A percentile compares a stretch with the other conserved stretches of the same genome.
Evolutionary conservation across 2,888 invertebrate species (phyloP).

Genomic region (Trimorus sp.): DNA sequence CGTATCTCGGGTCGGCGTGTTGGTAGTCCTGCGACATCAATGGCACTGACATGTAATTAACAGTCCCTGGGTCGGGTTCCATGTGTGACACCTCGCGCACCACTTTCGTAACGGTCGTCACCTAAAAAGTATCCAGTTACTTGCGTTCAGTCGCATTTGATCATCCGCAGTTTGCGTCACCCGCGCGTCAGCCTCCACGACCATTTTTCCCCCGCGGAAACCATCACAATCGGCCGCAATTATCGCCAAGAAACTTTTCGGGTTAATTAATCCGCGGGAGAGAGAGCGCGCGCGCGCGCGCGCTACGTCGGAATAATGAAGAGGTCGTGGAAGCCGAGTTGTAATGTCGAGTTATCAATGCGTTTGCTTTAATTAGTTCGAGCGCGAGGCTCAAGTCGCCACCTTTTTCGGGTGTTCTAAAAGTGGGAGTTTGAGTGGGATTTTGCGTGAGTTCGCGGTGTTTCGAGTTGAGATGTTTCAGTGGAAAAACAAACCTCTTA

Average conservation of each 20-base stretch:
- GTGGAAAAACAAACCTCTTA: no score
- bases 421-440: no score
- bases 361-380: background rate
- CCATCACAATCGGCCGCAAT: no score
- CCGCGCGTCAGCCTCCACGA: no score
- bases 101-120: conserved; percentile 88
- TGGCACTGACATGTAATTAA: conserved; percentile 80
- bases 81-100: conserved; percentile 85
- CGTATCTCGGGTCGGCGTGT: conserved; percentile 78
- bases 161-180: background rate
- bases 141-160: conserved; percentile 26
- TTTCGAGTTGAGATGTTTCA: no score
- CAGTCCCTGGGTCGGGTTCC: conserved; percentile 83
- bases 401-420: no score
- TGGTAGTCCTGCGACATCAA: conserved; percentile 80
- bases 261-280: no score
- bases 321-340: background rate
- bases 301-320: no score
- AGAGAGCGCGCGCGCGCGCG: no score
- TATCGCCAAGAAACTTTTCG: no score
- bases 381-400: background rate
- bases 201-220: no score
- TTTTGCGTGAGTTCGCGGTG: no score
- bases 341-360: background rate
- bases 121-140: conserved; percentile 80